Evolutionary conservation across 2,113 vertebrate genomes (phyloP).

Genomic region (Arizona elegans): DNA sequence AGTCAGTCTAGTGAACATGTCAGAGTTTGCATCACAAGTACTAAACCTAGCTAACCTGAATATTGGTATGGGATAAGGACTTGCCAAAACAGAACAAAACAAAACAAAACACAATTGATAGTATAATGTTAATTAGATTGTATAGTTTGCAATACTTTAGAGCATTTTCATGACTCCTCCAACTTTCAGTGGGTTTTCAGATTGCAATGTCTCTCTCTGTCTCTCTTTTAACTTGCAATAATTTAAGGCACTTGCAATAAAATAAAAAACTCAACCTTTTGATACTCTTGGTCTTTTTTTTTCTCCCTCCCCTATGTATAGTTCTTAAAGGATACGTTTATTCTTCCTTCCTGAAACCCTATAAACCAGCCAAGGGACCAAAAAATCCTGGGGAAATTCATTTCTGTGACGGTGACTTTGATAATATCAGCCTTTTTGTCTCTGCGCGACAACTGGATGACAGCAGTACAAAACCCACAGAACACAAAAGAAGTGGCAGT

Average conservation of each 20-base stretch:
- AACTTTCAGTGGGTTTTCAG: not conserved
- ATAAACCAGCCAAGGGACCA: constrained; percentile 81
- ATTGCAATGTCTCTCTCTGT: not conserved
- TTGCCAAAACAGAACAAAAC: not conserved
- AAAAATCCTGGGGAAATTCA: constrained; percentile 59
- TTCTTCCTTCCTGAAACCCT: constrained; percentile 91
- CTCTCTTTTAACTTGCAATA: not conserved
- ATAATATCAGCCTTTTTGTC: constrained; percentile 91
- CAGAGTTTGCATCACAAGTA: not conserved
- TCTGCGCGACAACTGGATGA: constrained; percentile 71
- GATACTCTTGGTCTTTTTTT: not conserved
- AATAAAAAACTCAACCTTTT: not conserved
- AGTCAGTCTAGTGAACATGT: not conserved
- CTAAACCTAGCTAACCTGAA: not conserved
- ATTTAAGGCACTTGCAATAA: not conserved
- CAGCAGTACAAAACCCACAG: constrained; percentile 61
- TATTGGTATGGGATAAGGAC: not conserved
- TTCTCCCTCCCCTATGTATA: constrained; percentile 49
- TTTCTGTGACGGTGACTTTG: constrained; percentile 81
- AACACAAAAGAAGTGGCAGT: constrained; percentile 66
- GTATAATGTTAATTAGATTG: not conserved
- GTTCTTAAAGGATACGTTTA: constrained; percentile 87
- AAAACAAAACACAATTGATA: not conserved
- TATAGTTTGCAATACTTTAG: not conserved
- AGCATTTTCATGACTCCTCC: not conserved